Evolutionary conservation across 2,113 vertebrate genomes (phyloP).

Genomic region (Helogale parvula): DNA sequence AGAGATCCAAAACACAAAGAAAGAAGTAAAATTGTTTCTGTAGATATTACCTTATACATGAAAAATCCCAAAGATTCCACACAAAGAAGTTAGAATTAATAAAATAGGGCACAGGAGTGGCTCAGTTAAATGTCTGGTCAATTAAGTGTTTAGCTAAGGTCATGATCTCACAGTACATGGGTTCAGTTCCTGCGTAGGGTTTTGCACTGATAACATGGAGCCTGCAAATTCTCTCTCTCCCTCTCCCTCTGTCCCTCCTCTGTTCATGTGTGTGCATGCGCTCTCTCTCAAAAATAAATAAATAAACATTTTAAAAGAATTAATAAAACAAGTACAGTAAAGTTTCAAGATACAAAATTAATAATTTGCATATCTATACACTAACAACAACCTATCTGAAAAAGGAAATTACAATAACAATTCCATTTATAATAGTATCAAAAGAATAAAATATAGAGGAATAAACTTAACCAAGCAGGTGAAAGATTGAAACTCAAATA

Average conservation of each 20-base stretch:
- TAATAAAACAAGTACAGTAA: not conserved
- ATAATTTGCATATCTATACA: not conserved
- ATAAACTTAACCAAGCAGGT: not conserved
- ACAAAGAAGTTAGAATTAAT: too few species aligned
- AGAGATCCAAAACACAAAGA: not conserved
- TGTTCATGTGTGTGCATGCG: too few species aligned
- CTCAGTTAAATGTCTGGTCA: too few species aligned
- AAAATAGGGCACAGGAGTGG: too few species aligned
- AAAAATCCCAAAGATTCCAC: not conserved
- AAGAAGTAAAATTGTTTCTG: not conserved
- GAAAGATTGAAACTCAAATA: not conserved
- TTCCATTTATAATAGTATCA: not conserved
- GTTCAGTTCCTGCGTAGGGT: too few species aligned
- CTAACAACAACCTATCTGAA: not conserved
- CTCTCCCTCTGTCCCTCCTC: too few species aligned
- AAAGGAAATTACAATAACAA: not conserved
- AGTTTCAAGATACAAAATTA: not conserved
- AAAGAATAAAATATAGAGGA: not conserved
- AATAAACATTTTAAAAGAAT: too few species aligned
- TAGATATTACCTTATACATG: not conserved
- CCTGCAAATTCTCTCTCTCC: too few species aligned
- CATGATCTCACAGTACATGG: too few species aligned
- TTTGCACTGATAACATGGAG: too few species aligned
- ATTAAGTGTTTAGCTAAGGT: too few species aligned
- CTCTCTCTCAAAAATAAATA: too few species aligned